Evolutionary conservation across 2,113 vertebrate genomes (phyloP), one percentile per base, ranked within the genome.

Genomic region (Addax nasomaculatus): DNA sequence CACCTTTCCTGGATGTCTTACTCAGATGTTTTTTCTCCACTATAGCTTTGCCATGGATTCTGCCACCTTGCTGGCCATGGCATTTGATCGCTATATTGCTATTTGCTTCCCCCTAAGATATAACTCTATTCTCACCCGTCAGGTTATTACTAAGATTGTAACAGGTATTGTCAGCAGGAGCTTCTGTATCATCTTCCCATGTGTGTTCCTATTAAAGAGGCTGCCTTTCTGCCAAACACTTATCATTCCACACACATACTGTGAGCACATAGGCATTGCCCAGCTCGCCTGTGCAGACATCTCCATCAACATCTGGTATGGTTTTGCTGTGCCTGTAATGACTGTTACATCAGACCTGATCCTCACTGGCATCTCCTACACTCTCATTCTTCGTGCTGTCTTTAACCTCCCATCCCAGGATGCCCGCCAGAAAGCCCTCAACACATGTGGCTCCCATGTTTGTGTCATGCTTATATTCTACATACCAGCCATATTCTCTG

Each of bases 1-100:
- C 73, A 92, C 90, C 2, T 98, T 97, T 84, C 23, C 86, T 45
- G 95, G 73, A 30, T 98, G 98, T 30, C 89, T 98, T 17, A 89
- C 95, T 7, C 98, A 98, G 60, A 93, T 98, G 81, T 98, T 98
- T 84, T 98, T 92, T 47, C 96, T 97, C 23, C 93, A 98, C 29
- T 95, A 36, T 23, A 84, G 91, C 9, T 97, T 97, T 92, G 89
- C 86, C 7, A 47, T 97, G 39, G 97, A 98, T 90, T 98, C 96
- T 21, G 93, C 90, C 8, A 95, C 92, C 43, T 73, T 98, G 33
- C 49, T 98, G 49, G 81, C 94, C 33, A 98, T 98, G 97, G 96
- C 97, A 25, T 98, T 98, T 92, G 97, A 98, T 90, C 70, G 49
- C 27, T 97, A 95, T 83, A 91, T 89, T 57, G 96, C 93, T 53